These are phyloP conservation scores for Acholoe squamosa DNA, from an alignment of 2,888 invertebrate genomes.

Conservation along the genomic window DNA sequence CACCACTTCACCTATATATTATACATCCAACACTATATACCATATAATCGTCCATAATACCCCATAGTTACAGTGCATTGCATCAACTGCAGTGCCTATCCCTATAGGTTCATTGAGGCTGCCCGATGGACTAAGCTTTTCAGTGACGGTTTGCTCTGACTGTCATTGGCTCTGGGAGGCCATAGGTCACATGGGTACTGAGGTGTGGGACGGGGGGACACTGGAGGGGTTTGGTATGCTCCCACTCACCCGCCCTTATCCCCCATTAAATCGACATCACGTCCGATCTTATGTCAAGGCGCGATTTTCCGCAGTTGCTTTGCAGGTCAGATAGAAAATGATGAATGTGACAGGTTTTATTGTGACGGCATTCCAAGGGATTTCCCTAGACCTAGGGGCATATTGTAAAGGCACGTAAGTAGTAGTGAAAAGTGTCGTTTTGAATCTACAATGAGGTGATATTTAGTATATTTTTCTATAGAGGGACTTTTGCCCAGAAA, in stretches of 20 bases:
- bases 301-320: slow-evolving; percentile 24
- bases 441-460: too few species aligned
- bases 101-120: not conserved
- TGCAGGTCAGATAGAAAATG: not conserved
- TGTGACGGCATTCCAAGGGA: not conserved
- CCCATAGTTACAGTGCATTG: too few species aligned
- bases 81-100: too few species aligned
- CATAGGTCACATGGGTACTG: not conserved
- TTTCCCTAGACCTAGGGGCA: too few species aligned
- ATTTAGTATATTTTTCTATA: too few species aligned
- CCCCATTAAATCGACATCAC: not conserved
- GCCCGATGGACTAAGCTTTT: not conserved
- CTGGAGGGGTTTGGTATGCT: not conserved
- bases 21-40: too few species aligned
- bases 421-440: too few species aligned
- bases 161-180: not conserved
- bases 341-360: not conserved
- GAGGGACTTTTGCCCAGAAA: too few species aligned
- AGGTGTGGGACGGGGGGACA: not conserved
- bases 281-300: not conserved
- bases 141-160: not conserved
- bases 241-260: not conserved
- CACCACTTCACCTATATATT: too few species aligned
- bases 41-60: too few species aligned
- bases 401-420: too few species aligned